Evolutionary conservation across 2,797 vertebrate genomes (phyloP).

Genomic region (Knipowitschia caucasica): DNA sequence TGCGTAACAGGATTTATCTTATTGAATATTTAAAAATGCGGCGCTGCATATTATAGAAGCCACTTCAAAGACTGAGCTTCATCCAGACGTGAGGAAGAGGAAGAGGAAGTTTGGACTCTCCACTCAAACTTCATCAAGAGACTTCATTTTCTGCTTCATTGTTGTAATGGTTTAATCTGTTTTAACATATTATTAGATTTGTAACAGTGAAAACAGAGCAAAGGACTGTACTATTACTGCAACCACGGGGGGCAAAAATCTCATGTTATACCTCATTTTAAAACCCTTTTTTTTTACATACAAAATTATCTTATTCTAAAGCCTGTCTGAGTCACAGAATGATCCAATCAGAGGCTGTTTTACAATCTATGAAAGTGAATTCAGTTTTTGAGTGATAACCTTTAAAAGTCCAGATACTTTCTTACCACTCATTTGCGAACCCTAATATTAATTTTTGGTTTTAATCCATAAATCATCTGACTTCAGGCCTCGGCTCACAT

Average conservation of each 20-base stretch:
- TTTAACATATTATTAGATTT: too few relatives aligned
- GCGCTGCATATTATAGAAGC: neutral
- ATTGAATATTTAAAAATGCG: conserved; percentile 7
- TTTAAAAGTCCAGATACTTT: too few relatives aligned
- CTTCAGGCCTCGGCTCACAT: neutral
- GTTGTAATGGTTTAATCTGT: neutral
- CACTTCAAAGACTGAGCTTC: conserved; percentile 4
- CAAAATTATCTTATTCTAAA: too few relatives aligned
- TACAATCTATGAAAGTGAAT: too few relatives aligned
- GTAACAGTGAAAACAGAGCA: too few relatives aligned
- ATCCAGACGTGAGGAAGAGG: neutral
- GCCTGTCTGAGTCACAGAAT: too few relatives aligned
- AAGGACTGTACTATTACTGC: too few relatives aligned
- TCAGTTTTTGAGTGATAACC: too few relatives aligned
- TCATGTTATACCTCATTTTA: too few relatives aligned
- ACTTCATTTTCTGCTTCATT: neutral
- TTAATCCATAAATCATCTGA: neutral
- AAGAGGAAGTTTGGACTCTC: neutral
- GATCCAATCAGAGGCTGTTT: too few relatives aligned
- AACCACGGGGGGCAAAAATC: too few relatives aligned
- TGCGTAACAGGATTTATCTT: conserved; percentile 3
- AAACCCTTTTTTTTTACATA: too few relatives aligned
- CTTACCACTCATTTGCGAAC: neutral
- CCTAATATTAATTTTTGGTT: neutral
- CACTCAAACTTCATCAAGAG: neutral